Evolutionary conservation across 2,888 invertebrate genomes (phyloP).

Genomic region (Cheilosia pagana): DNA sequence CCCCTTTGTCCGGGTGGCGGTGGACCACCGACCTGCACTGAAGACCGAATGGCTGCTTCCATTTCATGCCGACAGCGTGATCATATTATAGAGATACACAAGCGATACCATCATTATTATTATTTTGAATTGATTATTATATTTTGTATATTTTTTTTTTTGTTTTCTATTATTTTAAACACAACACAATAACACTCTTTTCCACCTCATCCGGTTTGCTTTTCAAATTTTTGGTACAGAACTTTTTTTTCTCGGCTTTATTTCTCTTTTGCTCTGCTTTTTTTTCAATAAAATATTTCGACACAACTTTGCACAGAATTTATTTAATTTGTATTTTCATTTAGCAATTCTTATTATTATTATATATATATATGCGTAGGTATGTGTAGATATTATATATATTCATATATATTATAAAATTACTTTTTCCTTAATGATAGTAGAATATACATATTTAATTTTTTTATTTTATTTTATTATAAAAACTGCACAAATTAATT

Average conservation of each 20-base stretch:
- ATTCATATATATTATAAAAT: conserved; percentile 70
- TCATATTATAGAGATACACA: conserved; percentile 77
- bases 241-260: conserved; percentile 39
- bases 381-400: conserved; percentile 73
- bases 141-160: conserved; percentile 41
- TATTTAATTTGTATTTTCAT: conserved; percentile 50
- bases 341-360: conserved; percentile 49
- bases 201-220: conserved; percentile 14
- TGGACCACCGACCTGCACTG: conserved; percentile 84
- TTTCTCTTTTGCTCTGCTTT: conserved; percentile 55
- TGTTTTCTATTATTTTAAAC: conserved; percentile 51
- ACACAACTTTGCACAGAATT: conserved; percentile 70
- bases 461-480: conserved; percentile 54
- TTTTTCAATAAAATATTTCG: conserved; percentile 23
- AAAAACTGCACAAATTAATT: conserved; percentile 66
- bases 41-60: conserved; percentile 84
- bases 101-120: conserved; percentile 61
- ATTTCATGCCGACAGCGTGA: conserved; percentile 84
- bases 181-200: conserved; percentile 76
- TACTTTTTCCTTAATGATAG: conserved; percentile 60
- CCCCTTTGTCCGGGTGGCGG: conserved; percentile 82
- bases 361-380: conserved; percentile 46
- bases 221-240: conserved; percentile 72
- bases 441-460: conserved; percentile 58
- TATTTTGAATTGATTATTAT: conserved; percentile 27